Conservation (phyloP, 1,140 invertebrate species). For the Galendromus occidentalis region DNA sequence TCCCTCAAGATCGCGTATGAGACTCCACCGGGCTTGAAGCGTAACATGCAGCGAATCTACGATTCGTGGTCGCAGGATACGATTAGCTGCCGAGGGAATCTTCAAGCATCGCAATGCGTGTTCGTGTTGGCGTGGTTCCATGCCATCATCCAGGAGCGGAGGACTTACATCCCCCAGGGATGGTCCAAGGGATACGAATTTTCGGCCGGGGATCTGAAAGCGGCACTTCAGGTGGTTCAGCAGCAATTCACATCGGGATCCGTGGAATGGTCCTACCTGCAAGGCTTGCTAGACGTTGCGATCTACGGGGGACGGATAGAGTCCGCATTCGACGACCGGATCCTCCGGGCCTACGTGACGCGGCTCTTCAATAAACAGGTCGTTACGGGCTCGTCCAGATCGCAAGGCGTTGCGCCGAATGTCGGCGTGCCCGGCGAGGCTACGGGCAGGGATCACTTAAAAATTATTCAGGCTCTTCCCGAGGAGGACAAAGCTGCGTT, state of each 20-base stretch:
- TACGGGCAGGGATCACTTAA: constrained; percentile 36
- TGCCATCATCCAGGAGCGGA: constrained; percentile 63
- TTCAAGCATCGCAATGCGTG: constrained; percentile 35
- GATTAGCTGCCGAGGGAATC: constrained; percentile 29
- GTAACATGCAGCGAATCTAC: constrained; percentile 39
- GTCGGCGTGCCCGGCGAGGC: constrained; percentile 31
- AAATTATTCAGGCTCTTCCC: constrained; percentile 39
- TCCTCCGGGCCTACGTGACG: constrained; percentile 49
- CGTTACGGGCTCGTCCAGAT: constrained; percentile 34
- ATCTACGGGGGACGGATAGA: constrained; percentile 75
- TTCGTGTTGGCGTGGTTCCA: constrained; percentile 61
- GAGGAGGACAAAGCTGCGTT: constrained; percentile 45
- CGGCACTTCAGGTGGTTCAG: constrained; percentile 48
- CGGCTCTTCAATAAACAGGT: constrained; percentile 42
- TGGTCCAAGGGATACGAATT: constrained; percentile 82
- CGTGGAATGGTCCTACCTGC: constrained; percentile 51
- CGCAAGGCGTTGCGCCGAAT: constrained; percentile 33
- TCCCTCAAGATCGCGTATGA: constrained; percentile 22
- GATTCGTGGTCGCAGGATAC: constrained; percentile 36
- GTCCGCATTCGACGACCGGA: constrained; percentile 50
- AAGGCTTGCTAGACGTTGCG: constrained; percentile 54
- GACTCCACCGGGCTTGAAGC: constrained; percentile 45
- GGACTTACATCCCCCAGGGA: constrained; percentile 61
- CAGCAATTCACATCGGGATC: constrained; percentile 28
- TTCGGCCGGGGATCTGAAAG: constrained; percentile 55